Base-by-base conservation (phyloP, 2,113 vertebrate species). In the Brachypodius melanocephalos region DNA sequence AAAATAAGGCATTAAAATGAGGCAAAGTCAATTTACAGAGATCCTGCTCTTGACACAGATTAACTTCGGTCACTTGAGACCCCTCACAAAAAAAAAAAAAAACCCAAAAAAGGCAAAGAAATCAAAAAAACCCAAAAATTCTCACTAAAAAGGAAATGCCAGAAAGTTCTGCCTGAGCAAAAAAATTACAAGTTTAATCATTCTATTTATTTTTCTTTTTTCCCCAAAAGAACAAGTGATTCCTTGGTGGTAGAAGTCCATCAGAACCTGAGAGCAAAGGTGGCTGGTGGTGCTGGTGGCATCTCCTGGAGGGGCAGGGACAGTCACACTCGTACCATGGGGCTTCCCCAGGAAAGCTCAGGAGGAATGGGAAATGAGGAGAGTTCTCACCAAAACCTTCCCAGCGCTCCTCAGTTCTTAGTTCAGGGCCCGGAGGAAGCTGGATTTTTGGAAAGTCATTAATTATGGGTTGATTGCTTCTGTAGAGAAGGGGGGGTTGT, bases 251-350 rank as follows among this genome's bases (percentile, higher is more conserved):
- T 26, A 32, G 58, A 77, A 97, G 95, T 96, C 94, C 94, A 61
- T 93, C 89, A 89, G 93, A 97, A 93, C 97, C 95, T 97, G 96
- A 97, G 97, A 97, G 93, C 90, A 81, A 42, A 95, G 94, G 68
- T 75, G 3, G 87, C 85, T 76, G 90, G 87, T 85, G 28, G 14
- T 38, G 28, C 69, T 7, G 38, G 5, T 51, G 94, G 87, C 78
- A 72, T 22, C 63, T 42, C 32, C 81, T 15, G 46, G 25, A 73
- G 78, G 80, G 74, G 42, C 57, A 31, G 88, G 26, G 80, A 57
- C 55, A 40, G 80, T 32, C 85, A 17, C 67, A 14, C 62, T 38
- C 17, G 54, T 72, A 74, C 78, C 66, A 1, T 3, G 48, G 79
- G 5, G 67, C 78, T 42, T 40, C 93, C 93, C 85, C 1, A 29